Evolutionary conservation across 2,113 vertebrate genomes (phyloP), one percentile per base, ranked within the genome.

Genomic region (Pogonocichla stellata): DNA sequence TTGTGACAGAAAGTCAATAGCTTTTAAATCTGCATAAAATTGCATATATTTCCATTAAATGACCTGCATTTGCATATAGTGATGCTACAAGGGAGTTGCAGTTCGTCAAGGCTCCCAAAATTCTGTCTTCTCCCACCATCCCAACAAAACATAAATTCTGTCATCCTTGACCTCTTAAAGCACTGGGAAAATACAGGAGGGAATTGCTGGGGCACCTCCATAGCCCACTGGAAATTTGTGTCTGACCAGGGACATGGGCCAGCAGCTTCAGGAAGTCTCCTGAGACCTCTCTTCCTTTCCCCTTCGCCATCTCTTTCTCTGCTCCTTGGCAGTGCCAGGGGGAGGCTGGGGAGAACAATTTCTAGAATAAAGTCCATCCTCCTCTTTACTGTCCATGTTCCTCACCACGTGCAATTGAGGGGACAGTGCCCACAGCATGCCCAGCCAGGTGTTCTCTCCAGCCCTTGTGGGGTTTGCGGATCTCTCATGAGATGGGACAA

Each of bases 21-120:
- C 92, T 95, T 96, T 96, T 94, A 93, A 92, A 96, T 96, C 83
- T 96, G 95, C 96, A 97, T 97, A 97, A 96, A 96, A 96, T 97
- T 96, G 94, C 94, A 97, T 97, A 97, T 34, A 97, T 97, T 96
- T 96, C 95, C 95, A 97, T 96, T 42, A 94, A 94, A 96, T 96
- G 95, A 93, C 90, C 69, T 78, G 42, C 19, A 96, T 97, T 96
- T 95, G 93, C 95, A 96, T 97, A 96, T 22, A 96, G 95, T 90
- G 92, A 94, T 93, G 72, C 80, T 95, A 62, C 92, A 77, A 88
- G 90, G 74, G 75, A 80, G 80, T 93, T 95, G 72, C 79, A 94
- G 86, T 57, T 89, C 77, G 88, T 81, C 72, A 95, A 75, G 74
- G 69, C 50, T 90, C 82, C 74, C 74, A 81, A 91, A 22, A 94